These are phyloP conservation scores for Hexactinellida sp. DNA, from an alignment of 37 sponge, comb jelly and placozoan species.

Conservation along the genomic window DNA sequence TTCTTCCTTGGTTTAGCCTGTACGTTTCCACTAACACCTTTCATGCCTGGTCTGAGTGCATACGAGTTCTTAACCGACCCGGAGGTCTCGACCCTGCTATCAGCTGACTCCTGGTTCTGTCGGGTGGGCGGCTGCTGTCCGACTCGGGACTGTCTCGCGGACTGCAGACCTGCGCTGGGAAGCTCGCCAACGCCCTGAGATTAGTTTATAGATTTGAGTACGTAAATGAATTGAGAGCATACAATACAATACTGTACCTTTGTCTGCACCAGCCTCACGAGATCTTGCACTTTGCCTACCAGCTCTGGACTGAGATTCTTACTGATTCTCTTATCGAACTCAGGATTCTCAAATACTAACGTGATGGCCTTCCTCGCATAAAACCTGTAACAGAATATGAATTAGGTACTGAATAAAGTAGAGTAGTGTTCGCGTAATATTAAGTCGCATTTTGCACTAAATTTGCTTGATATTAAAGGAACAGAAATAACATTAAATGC, in stretches of 20 bases:
- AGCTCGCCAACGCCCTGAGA: neutral
- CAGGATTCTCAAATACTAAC: constrained; percentile 25
- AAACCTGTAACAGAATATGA: constrained; percentile 22
- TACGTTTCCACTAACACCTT: neutral
- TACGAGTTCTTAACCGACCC: neutral
- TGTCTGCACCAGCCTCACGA: neutral
- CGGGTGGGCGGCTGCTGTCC: neutral
- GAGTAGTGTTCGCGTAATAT: too few species aligned
- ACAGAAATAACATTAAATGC: too few species aligned
- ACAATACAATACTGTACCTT: neutral
- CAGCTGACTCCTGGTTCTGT: neutral
- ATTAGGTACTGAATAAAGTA: too few species aligned
- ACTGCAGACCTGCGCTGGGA: neutral
- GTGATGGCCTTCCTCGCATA: constrained; percentile 38
- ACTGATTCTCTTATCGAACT: constrained; percentile 29
- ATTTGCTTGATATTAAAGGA: neutral
- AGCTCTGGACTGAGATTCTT: neutral
- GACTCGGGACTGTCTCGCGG: constrained; percentile 1
- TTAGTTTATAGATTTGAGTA: too few species aligned
- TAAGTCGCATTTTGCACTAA: too few species aligned
- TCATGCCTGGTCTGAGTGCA: neutral
- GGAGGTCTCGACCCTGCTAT: neutral
- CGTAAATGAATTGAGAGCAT: too few species aligned
- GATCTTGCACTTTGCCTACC: neutral
- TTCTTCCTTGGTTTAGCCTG: neutral